A percentile compares a stretch with the other conserved stretches of the same genome.
Evolutionary conservation across 2,888 invertebrate species (phyloP).

Genomic region (Eretmocerus hayati): DNA sequence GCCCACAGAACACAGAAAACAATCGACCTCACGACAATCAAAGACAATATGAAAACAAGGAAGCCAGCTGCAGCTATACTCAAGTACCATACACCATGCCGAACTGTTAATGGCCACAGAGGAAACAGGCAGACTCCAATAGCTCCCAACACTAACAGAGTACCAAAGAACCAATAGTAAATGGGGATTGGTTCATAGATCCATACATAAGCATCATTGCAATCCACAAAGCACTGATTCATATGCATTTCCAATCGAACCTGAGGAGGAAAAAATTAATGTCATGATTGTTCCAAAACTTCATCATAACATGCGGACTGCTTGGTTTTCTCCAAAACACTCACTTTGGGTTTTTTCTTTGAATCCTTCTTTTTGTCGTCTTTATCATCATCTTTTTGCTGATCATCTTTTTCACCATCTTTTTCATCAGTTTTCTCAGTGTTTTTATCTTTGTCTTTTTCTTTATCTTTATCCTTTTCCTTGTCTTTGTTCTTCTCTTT

Average conservation of each 20-base stretch:
- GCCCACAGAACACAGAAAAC: constrained; percentile 90
- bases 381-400: constrained; percentile 51
- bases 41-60: constrained; percentile 83
- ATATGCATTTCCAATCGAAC: constrained; percentile 94
- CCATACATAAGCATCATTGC: constrained; percentile 95
- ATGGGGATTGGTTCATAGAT: constrained; percentile 94
- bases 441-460: constrained; percentile 49
- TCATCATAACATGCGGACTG: not conserved
- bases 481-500: constrained; percentile 29
- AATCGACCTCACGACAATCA: constrained; percentile 82
- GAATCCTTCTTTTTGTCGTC: constrained; percentile 53
- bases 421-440: constrained; percentile 42
- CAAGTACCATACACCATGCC: constrained; percentile 91
- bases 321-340: not conserved
- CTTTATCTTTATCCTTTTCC: constrained; percentile 33
- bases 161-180: constrained; percentile 91
- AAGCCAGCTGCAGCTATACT: constrained; percentile 93
- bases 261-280: constrained; percentile 29
- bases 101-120: constrained; percentile 93
- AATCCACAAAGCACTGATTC: constrained; percentile 89
- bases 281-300: not conserved
- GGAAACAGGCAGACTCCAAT: constrained; percentile 96
- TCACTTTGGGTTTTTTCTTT: constrained; percentile 45
- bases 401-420: constrained; percentile 46
- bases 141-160: constrained; percentile 80